Conservation (phyloP, 2,797 vertebrate species). For the Pteronotus mesoamericanus region DNA sequence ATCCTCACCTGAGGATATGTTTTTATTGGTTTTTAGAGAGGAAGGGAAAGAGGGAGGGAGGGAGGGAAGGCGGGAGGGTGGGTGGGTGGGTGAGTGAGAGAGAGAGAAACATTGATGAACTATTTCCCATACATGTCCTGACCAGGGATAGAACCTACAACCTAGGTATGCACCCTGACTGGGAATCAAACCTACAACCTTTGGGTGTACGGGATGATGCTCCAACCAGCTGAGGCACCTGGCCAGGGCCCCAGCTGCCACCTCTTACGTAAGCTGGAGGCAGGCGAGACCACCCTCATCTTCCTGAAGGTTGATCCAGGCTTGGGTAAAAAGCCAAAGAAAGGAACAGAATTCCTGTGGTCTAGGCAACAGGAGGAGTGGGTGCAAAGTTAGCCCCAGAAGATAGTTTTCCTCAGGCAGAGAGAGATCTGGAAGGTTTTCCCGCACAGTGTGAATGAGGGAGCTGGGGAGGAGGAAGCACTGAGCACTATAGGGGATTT, state of each 20-base stretch:
- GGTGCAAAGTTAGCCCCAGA: neutral
- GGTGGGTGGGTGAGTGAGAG: neutral
- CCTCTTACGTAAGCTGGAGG: neutral
- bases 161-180: neutral
- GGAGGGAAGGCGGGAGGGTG: neutral
- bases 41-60: neutral
- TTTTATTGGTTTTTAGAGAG: neutral
- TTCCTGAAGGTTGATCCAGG: neutral
- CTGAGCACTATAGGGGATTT: neutral
- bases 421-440: neutral
- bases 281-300: neutral
- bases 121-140: neutral
- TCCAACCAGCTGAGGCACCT: neutral
- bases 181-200: neutral
- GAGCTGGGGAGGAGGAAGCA: neutral
- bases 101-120: neutral
- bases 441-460: neutral
- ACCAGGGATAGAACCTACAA: neutral
- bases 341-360: neutral
- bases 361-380: neutral
- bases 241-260: neutral
- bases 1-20: neutral
- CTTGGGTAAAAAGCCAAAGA: neutral
- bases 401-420: accelerated
- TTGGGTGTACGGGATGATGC: neutral